Percentiles rank a stretch among this genome's conserved stretches.
phyloP scores from a whole-genome alignment of 2,797 vertebrate species.

The Graptemys geographica region DNA sequence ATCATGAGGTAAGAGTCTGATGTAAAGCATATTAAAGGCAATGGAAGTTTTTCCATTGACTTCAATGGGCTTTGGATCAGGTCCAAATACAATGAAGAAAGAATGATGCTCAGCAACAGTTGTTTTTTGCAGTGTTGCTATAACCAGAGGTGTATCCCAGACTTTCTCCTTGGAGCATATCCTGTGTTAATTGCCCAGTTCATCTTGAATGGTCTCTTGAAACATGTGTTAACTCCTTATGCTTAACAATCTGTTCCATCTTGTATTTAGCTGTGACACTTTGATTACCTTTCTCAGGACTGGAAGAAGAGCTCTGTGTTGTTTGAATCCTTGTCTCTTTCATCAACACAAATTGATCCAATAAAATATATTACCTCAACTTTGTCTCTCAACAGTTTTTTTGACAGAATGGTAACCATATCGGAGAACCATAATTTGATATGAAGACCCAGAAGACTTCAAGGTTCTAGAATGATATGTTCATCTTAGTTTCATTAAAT shows the following conservation, averaged over 20 bases:
- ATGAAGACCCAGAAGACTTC: constrained; percentile 45
- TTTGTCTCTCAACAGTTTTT: background rate
- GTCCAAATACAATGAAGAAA: background rate
- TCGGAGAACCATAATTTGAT: constrained; percentile 51
- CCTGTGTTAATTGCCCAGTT: background rate
- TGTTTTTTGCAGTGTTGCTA: background rate
- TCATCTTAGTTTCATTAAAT: constrained; percentile 72
- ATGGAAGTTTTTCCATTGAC: background rate
- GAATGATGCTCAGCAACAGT: background rate
- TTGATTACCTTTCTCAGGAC: background rate
- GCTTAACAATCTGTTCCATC: background rate
- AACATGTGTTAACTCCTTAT: background rate
- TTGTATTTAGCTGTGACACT: background rate
- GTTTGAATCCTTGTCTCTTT: background rate
- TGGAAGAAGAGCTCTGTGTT: background rate
- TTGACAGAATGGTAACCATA: background rate
- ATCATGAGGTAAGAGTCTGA: background rate
- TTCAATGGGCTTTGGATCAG: background rate
- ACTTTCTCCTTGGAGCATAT: background rate
- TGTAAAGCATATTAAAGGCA: background rate
- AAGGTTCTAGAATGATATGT: constrained; percentile 63
- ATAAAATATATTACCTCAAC: background rate
- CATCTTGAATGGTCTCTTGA: background rate
- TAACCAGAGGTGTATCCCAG: background rate
- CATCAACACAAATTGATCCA: background rate